Evolutionary conservation across 2,113 vertebrate genomes (phyloP), one percentile per base, ranked within the genome.

Genomic region (Siniperca chuatsi): DNA sequence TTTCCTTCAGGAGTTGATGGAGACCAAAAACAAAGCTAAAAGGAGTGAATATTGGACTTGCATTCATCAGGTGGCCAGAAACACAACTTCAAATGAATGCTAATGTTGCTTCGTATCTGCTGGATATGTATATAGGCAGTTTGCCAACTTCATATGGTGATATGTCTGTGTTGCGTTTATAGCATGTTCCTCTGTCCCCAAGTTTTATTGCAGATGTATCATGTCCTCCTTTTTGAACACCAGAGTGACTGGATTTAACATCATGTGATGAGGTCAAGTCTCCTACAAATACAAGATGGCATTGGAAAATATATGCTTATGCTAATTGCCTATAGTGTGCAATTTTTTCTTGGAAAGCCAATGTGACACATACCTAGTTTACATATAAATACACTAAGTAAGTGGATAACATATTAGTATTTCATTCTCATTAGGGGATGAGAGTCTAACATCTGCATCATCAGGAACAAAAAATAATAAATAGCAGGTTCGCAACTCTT

Each of bases 401-500:
- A 21, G 29, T 42, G 4, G 6, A 6, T 21, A 33, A 70, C 12
- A 23, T 66, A 50, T 8, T 8, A 67, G 46, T 33, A 70, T 74
- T 60, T 75, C 23, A 18, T 65, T 75, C 35, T 52, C 12, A 76
- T 65, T 72, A 79, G 18, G 4, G 13, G 42, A 60, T 18, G 23
- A 70, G 15, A 67, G 15, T 18, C 5, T 25, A 65, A 46, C 35
- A 61, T 70, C 40, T 1, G 18, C n/a, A 54, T 80, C 79, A 76
- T 61, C 5, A n/a, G 18, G 8, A 80, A 54, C 20, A 57, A 60
- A 82, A 87, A 91, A 81, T 60, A 88, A 54, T 68, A 86, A 90
- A 91, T 21, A 87, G 48, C 61, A 83, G 82, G 64, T 69, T 76
- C 69, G 61, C 64, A 42, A 67, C 54, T 82, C 77, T 75, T 78